phyloP scores from a whole-genome alignment of 2,113 vertebrate genomes.

The Corythornis cristatus region DNA sequence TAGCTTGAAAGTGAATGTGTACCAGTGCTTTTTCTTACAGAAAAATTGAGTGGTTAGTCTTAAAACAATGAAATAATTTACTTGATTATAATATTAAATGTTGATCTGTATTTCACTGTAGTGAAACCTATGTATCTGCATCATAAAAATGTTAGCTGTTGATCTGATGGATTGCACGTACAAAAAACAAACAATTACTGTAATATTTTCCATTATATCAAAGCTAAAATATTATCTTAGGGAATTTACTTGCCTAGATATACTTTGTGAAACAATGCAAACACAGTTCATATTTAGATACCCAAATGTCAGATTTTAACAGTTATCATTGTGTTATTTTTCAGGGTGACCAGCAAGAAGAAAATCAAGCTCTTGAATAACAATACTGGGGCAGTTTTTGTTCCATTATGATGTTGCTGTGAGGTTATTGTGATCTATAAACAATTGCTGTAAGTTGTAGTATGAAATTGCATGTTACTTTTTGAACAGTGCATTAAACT shows the following conservation, averaged over 20 bases:
- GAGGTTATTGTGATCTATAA: constrained; percentile 12
- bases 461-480: background rate
- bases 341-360: constrained; percentile 36
- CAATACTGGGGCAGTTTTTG: background rate
- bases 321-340: constrained; percentile 18
- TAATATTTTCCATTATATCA: background rate
- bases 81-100: background rate
- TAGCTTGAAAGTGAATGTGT: background rate
- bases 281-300: background rate
- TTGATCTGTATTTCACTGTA: background rate
- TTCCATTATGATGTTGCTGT: constrained; percentile 15
- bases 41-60: background rate
- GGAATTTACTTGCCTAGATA: background rate
- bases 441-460: constrained; percentile 19
- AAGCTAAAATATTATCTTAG: background rate
- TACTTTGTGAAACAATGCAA: background rate
- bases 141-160: background rate
- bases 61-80: background rate
- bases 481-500: constrained; percentile 39
- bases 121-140: background rate
- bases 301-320: background rate
- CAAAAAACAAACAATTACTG: background rate
- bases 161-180: background rate
- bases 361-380: background rate
- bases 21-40: background rate